A percentile compares a stretch with the other conserved stretches of the same genome.
Evolutionary conservation across 2,113 vertebrate species (phyloP).

Genomic region (Pampusana beccarii): DNA sequence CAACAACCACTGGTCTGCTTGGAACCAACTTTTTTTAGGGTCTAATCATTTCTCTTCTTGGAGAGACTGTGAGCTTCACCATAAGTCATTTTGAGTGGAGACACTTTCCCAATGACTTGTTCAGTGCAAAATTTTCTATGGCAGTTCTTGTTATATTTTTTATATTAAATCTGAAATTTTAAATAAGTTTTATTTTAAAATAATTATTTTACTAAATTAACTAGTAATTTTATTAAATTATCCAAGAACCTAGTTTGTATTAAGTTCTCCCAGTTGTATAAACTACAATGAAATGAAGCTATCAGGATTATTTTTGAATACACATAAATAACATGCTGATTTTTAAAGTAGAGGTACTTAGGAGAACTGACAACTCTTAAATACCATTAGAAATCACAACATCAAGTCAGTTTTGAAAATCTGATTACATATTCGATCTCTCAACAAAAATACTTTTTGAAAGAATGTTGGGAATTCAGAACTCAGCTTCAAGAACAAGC

Average conservation of each 20-base stretch:
- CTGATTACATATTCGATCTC: slow-evolving; percentile 34
- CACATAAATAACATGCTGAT: neutral
- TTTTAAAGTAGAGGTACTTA: neutral
- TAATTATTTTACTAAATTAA: neutral
- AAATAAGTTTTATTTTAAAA: neutral
- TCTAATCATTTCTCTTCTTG: neutral
- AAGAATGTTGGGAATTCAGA: slow-evolving; percentile 59
- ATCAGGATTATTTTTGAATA: neutral
- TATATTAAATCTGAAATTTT: neutral
- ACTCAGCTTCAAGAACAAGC: slow-evolving; percentile 25
- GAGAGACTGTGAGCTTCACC: neutral
- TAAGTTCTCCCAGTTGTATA: neutral
- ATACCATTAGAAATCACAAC: slow-evolving; percentile 10
- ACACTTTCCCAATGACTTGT: neutral
- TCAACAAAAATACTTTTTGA: slow-evolving; percentile 29
- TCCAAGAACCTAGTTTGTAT: neutral
- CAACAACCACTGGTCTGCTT: neutral
- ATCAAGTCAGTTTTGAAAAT: slow-evolving; percentile 51
- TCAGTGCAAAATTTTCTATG: neutral
- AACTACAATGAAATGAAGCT: neutral
- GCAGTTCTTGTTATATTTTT: neutral
- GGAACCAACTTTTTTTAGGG: neutral
- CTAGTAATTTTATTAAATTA: neutral
- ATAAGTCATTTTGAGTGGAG: neutral
- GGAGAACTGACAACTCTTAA: neutral